Base-by-base conservation (phyloP, 2,113 vertebrate species). In the Tupaia tana region DNA sequence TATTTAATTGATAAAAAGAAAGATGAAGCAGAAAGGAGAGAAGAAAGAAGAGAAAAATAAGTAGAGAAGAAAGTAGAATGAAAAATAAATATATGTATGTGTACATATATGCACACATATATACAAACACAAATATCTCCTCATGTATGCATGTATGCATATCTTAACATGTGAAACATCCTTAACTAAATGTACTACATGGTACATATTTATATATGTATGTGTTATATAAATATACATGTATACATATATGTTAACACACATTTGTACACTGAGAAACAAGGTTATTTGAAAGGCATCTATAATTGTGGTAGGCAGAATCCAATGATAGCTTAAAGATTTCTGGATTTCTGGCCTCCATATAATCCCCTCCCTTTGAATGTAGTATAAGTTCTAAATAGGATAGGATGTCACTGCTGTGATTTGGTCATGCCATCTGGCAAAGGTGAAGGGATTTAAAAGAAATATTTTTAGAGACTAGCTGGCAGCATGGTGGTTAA, bases 41-140 rank as follows among this genome's bases (percentile, higher is more conserved):
- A 95, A 13, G 31, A 29, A 84, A 64, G 9, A 82, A 13, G 52
- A 77, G 64, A 80, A 81, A 19, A 18, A 14, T 22, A 95, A 63
- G 3, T 24, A 59, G 25, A 75, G 71, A 6, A 92, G 24, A 86
- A 91, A 80, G 89, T 13, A 86, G 34, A 95, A 90, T 5, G 66
- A 75, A 18, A 75, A 83, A n/a, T 25, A 81, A 73, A 94, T 75
- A 14, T 67, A 75, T 56, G 63, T 29, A 52, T 22, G 1, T 58
- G 1, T 43, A 7, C 20, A 11, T 56, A 10, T 12, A 31, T 7
- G 61, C 12, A 24, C 7, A 6, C 3, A 3, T 9, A 64, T 14
- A 73, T 2, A 58, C 0, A 31, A 0, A 29, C 12, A 27, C 31
- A 18, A 2, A 22, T 64, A 43, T 20, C 13, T 59, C 52, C 9